phyloP scores from a whole-genome alignment of 2,113 vertebrate species.

The Ptyas mucosa region DNA sequence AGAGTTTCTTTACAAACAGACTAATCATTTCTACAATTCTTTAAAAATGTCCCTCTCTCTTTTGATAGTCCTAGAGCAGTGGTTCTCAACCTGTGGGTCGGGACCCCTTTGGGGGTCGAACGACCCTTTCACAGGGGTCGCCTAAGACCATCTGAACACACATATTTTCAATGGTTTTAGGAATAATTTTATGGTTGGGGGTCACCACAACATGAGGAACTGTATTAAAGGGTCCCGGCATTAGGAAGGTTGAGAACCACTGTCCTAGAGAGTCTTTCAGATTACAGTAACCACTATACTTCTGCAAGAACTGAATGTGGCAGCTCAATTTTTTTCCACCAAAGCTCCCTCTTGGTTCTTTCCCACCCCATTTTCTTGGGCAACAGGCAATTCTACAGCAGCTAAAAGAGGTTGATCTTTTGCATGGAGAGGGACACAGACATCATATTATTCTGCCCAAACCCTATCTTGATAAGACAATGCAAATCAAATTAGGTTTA shows the following conservation, averaged over 20 bases:
- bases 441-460: not conserved
- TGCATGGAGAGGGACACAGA: not conserved
- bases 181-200: no score
- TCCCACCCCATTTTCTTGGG: not conserved
- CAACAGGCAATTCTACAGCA: not conserved
- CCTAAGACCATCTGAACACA: no score
- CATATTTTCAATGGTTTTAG: no score
- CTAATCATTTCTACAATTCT: not conserved
- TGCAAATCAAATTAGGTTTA: not conserved
- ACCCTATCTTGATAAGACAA: not conserved
- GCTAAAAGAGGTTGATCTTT: not conserved
- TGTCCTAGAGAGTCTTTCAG: not conserved
- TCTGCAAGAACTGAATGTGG: not conserved
- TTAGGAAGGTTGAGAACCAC: no score
- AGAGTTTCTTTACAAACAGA: not conserved
- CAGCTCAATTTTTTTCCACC: not conserved
- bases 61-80: not conserved
- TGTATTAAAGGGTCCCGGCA: no score
- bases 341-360: not conserved
- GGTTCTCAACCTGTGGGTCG: no score
- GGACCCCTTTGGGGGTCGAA: no score
- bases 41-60: not conserved
- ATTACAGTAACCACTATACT: not conserved
- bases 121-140: no score
- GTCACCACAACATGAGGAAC: no score